Base-by-base conservation (phyloP, 2,888 invertebrate genomes). In the Cartodere bifasciata region DNA sequence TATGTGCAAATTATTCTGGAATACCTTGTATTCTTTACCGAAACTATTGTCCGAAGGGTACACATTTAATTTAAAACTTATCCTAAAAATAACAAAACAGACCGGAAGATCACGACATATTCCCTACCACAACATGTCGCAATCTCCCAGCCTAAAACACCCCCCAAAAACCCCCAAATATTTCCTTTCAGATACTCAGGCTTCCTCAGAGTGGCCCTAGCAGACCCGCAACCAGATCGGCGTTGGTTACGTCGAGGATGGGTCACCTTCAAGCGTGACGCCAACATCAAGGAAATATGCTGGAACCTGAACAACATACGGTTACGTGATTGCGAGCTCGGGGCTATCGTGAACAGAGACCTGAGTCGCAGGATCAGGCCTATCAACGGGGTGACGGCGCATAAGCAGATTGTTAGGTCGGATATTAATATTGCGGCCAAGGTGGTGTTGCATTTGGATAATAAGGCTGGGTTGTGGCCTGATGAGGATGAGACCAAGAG, bases 281-380 rank as follows among this genome's bases (percentile, higher is more conserved):
- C 97, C 25, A 95, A 97, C 61, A 97, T 98, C 43, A 97, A 97
- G 56, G 97, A 98, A 55, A 97, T 98, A 43, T 98, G 97, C 62
- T 98, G 95, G 95, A 91, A 88, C 55, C 70, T 99, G 23, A 97
- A 95, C 56, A 94, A 90, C 46, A 87, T 92, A 38, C 71, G 95
- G 75, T 64, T 84, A 40, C 75, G 80, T 39, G 92, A 92, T 50
- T 86, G 86, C 55, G 94, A 94, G 58, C 64, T 94, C 43, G 90
- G 90, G 11, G 90, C 92, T 4, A 91, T 97, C 43, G 90, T 98
- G 26, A 99, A 98, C 64, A 73, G 95, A 11, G 98, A 99, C 64
- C 64, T 98, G 39, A 90, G 88, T 48, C 79, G 95, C 9, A 75
- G 97, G 30, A 85, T 98, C 37, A 76, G 98, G 1, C 80, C 90